Conservation (phyloP, 1,140 invertebrate genomes). For the Microplitis mediator region DNA sequence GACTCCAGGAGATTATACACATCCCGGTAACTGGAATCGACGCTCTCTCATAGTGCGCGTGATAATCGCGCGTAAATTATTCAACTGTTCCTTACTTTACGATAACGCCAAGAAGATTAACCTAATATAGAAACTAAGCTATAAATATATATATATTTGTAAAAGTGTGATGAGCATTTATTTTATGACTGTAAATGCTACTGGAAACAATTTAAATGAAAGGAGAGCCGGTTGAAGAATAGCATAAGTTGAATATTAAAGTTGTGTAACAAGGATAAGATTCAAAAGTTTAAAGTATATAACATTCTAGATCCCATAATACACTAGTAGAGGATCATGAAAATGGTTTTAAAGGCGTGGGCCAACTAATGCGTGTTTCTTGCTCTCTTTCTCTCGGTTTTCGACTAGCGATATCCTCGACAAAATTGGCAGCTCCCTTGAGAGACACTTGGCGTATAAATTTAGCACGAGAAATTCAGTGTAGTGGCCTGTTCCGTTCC, state of each 20-base stretch:
- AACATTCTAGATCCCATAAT: background rate
- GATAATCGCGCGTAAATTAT: slow-evolving; percentile 28
- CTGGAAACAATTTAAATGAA: too few relatives aligned
- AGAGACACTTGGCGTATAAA: background rate
- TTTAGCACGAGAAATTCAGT: background rate
- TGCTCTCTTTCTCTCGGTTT: background rate
- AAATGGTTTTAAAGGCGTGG: background rate
- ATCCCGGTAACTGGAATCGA: slow-evolving; percentile 14
- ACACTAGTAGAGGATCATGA: background rate
- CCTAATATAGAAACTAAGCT: background rate
- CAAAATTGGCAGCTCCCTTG: slow-evolving; percentile 26
- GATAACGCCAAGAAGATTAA: background rate
- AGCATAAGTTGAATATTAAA: too few relatives aligned
- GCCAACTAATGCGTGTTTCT: background rate
- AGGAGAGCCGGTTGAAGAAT: too few relatives aligned
- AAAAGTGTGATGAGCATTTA: background rate
- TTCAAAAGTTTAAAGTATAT: background rate
- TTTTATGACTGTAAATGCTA: too few relatives aligned
- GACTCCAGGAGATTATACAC: slow-evolving; percentile 13
- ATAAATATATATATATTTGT: background rate
- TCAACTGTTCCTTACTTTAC: slow-evolving; percentile 1
- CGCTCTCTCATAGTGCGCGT: background rate
- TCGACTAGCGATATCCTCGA: slow-evolving; percentile 10
- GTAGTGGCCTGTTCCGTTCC: background rate
- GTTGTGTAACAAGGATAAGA: background rate